These are phyloP conservation scores for Nomia melanderi DNA, from an alignment of 1,140 invertebrate genomes.

Conservation along the genomic window DNA sequence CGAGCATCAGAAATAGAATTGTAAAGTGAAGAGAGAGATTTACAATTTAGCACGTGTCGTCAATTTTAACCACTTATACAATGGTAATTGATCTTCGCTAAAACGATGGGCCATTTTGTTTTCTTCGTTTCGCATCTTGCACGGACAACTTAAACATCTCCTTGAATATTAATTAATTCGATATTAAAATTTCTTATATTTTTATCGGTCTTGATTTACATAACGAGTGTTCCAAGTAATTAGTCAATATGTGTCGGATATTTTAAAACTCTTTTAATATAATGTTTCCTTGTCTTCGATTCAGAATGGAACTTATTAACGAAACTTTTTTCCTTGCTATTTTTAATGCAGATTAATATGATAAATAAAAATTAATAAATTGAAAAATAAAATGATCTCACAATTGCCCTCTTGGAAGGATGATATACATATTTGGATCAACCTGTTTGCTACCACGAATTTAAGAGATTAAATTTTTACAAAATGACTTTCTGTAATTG, in stretches of 20 bases:
- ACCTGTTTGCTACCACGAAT: too few species aligned
- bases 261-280: too few species aligned
- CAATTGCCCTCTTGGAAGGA: too few species aligned
- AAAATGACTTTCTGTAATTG: too few species aligned
- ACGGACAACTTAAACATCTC: not conserved
- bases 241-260: not conserved
- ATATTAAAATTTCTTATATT: not conserved
- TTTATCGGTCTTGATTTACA: not conserved
- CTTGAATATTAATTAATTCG: not conserved
- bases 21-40: not conserved
- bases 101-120: not conserved
- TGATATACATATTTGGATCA: too few species aligned
- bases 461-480: too few species aligned
- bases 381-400: too few species aligned
- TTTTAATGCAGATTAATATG: too few species aligned
- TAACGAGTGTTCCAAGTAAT: not conserved
- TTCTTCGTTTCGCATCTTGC: not conserved
- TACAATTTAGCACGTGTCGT: not conserved
- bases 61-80: not conserved
- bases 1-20: not conserved
- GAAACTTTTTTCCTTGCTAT: too few species aligned
- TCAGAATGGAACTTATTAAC: too few species aligned
- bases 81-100: not conserved
- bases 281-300: too few species aligned
- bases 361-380: too few species aligned